Base-by-base conservation (phyloP, 2,113 vertebrate species). In the Delphinus delphis region DNA sequence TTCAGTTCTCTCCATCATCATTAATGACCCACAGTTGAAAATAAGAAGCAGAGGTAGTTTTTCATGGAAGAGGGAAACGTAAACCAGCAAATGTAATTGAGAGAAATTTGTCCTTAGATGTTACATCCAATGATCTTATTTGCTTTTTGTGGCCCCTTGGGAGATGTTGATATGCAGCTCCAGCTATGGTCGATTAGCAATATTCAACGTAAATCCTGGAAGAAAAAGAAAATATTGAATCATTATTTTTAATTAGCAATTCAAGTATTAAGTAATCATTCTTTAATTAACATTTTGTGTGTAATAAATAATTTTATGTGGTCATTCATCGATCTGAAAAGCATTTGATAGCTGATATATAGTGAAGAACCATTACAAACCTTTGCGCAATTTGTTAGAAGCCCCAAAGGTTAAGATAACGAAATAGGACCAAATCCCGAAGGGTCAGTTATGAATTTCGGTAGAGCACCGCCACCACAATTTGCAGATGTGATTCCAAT, bases 381-480 rank as follows among this genome's bases (percentile, higher is more conserved):
- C 60, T 77, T 47, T 31, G 25, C 14, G 84, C 5, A 68, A 68
- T 90, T 58, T 84, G 38, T 95, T 81, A 97, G 60, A 85, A 63
- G n/a, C 23, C 44, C 71, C 14, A 88, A 63, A 63, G 6, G 12
- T 93, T 93, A 94, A 71, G 90, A n/a, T 80, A 68, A 95, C 20
- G 41, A 95, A 90, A 77, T 3, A 25, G 70, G 47, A 36, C 88
- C 84, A 62, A 65, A 28, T 23, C 15, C 26, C 67, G 36, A 70
- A 87, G 31, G 44, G 95, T 91, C 44, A 74, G 36, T 85, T 60
- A 91, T 71, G 36, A 95, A 96, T 95, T 93, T 92, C 70, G 84
- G 26, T 20, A 93, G 14, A 97, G 92, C 98, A 92, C 94, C 96
- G 95, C 97, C 98, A 98, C 98, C 98, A 88, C n/a, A 81, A 98